Evolutionary conservation across 2,113 vertebrate genomes (phyloP).

Genomic region (Dicerorhinus sumatrensis): DNA sequence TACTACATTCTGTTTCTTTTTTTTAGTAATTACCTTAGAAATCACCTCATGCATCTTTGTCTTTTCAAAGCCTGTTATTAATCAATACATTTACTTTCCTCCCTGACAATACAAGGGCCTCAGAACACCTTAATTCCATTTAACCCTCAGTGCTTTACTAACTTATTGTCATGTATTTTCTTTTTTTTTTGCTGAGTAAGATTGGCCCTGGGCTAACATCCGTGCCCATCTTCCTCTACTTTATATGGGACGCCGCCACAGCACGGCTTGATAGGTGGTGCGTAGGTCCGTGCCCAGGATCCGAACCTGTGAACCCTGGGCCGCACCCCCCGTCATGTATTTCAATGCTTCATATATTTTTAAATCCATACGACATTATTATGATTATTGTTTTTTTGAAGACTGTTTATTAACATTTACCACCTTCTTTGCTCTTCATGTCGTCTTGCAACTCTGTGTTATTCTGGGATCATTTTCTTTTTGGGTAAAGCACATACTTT

Average conservation of each 20-base stretch:
- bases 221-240: too few species aligned
- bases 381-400: neutral
- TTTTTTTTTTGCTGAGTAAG: too few species aligned
- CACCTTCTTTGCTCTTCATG: neutral
- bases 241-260: too few species aligned
- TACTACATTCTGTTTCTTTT: neutral
- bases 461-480: neutral
- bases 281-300: too few species aligned
- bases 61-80: neutral
- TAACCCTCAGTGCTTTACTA: neutral
- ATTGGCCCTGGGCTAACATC: too few species aligned
- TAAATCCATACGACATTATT: neutral
- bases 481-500: neutral
- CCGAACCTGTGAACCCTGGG: too few species aligned
- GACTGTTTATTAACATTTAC: neutral
- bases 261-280: too few species aligned
- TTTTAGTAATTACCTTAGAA: neutral
- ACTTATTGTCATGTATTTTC: neutral
- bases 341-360: neutral
- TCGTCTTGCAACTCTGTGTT: neutral
- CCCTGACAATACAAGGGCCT: neutral
- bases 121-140: neutral
- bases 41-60: neutral
- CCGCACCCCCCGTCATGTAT: neutral
- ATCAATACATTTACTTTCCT: neutral